Conservation (phyloP, 2,888 invertebrate genomes). For the Sisyra nigra region DNA sequence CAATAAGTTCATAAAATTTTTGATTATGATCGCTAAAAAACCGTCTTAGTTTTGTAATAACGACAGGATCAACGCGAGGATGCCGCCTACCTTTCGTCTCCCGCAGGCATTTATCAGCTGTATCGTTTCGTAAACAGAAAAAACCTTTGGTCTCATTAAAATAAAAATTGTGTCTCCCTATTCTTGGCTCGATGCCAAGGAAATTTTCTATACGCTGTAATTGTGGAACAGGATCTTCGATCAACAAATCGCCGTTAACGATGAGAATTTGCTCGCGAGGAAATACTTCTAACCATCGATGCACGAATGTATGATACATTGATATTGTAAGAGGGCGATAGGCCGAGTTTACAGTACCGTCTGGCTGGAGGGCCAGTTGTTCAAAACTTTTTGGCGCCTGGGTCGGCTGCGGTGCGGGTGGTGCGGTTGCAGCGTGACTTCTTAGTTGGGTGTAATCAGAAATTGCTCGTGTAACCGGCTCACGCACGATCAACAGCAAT, state of each 20-base stretch:
- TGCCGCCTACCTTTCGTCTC: constrained; percentile 72
- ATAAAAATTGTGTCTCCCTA: constrained; percentile 79
- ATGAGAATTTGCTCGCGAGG: constrained; percentile 81
- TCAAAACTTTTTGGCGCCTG: constrained; percentile 47
- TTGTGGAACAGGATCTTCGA: constrained; percentile 80
- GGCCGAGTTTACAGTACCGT: constrained; percentile 69
- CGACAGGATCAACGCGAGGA: constrained; percentile 65
- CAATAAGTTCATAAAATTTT: constrained; percentile 82
- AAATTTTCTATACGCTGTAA: constrained; percentile 76
- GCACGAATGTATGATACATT: constrained; percentile 80
- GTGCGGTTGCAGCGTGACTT: constrained; percentile 52
- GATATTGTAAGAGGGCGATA: constrained; percentile 77
- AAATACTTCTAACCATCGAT: constrained; percentile 86
- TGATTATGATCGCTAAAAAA: constrained; percentile 88
- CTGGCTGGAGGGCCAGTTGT: constrained; percentile 61
- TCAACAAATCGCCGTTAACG: constrained; percentile 85
- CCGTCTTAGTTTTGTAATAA: constrained; percentile 61
- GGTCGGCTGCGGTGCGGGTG: constrained; percentile 25
- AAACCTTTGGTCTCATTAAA: constrained; percentile 96
- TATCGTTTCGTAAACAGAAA: constrained; percentile 78
- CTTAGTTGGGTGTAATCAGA: constrained; percentile 92
- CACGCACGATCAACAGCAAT: constrained; percentile 82
- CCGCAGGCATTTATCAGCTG: constrained; percentile 67
- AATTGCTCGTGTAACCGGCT: constrained; percentile 89
- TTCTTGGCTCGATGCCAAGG: constrained; percentile 52